Conservation (phyloP, 2,888 invertebrate genomes). For the Iphiclides podalirius region DNA sequence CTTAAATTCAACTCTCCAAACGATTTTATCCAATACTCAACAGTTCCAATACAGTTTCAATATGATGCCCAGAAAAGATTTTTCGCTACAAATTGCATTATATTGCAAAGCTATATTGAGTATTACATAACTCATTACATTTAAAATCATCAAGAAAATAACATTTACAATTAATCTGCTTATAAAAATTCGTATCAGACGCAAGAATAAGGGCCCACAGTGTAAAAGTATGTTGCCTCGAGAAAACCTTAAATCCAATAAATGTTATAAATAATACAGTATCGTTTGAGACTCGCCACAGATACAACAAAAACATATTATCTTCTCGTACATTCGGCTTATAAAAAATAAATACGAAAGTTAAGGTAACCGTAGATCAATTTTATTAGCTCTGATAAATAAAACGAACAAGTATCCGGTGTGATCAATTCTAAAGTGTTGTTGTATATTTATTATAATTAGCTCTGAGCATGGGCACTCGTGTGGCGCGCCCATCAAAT, state of each 20-base stretch:
- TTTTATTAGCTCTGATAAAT: constrained; percentile 76
- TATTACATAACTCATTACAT: too few relatives aligned
- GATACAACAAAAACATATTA: constrained; percentile 60
- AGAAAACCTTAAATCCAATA: constrained; percentile 71
- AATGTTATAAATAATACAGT: constrained; percentile 67
- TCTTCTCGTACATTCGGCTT: constrained; percentile 53
- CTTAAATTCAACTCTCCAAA: too few relatives aligned
- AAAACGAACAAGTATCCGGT: constrained; percentile 68
- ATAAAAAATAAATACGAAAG: constrained; percentile 60
- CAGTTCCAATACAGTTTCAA: too few relatives aligned
- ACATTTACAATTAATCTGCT: too few relatives aligned
- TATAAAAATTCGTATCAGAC: too few relatives aligned
- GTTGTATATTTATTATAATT: constrained; percentile 78
- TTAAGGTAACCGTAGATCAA: constrained; percentile 73
- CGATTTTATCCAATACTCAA: too few relatives aligned
- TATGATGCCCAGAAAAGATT: too few relatives aligned
- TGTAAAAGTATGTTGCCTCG: constrained; percentile 62
- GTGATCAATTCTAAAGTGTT: constrained; percentile 75
- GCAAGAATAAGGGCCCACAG: constrained; percentile 33
- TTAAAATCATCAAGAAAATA: too few relatives aligned
- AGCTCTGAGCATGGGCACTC: constrained; percentile 36
- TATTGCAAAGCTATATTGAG: too few relatives aligned
- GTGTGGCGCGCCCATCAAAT: constrained; percentile 65
- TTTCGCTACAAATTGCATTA: too few relatives aligned
- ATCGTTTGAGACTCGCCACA: constrained; percentile 68